A percentile compares a stretch with the other conserved stretches of the same genome.
These are phyloP conservation scores for Xyrichtys novacula DNA, from an alignment of 2,797 vertebrate species.

Conservation along the genomic window DNA sequence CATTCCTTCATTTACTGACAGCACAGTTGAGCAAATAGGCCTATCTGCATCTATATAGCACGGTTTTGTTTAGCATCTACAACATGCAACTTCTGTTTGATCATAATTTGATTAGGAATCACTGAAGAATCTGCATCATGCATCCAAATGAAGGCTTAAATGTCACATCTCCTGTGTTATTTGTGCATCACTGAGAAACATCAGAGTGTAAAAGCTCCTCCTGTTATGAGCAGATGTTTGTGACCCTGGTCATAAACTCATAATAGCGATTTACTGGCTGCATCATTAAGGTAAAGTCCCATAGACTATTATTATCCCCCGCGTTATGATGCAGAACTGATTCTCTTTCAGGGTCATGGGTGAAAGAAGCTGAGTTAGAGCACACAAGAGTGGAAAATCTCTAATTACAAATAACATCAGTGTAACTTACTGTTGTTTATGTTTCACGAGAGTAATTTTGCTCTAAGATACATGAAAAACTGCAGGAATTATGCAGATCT, in stretches of 20 bases:
- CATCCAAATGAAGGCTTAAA: neutral
- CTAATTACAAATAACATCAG: constrained; percentile 25
- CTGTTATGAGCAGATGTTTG: constrained; percentile 39
- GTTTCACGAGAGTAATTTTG: neutral
- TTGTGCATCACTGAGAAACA: constrained; percentile 23
- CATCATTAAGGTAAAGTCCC: constrained; percentile 36
- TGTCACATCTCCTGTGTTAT: neutral
- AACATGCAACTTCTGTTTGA: neutral
- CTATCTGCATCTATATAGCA: neutral
- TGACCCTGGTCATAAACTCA: constrained; percentile 47
- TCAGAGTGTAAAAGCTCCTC: constrained; percentile 11
- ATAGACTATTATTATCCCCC: constrained; percentile 28
- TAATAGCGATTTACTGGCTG: constrained; percentile 35
- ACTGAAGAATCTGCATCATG: neutral
- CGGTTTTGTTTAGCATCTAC: constrained; percentile 4
- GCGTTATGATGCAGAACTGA: constrained; percentile 33
- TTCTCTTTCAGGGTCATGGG: constrained; percentile 30
- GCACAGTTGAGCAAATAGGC: too few species aligned
- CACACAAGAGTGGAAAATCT: constrained; percentile 25
- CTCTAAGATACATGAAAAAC: constrained; percentile 9
- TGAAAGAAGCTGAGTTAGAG: neutral
- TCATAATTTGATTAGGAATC: neutral
- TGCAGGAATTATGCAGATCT: neutral
- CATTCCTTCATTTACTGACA: neutral
- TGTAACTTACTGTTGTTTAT: constrained; percentile 22